These are phyloP conservation scores for Malurus elegans DNA, from an alignment of 2,113 vertebrate genomes.

Conservation along the genomic window DNA sequence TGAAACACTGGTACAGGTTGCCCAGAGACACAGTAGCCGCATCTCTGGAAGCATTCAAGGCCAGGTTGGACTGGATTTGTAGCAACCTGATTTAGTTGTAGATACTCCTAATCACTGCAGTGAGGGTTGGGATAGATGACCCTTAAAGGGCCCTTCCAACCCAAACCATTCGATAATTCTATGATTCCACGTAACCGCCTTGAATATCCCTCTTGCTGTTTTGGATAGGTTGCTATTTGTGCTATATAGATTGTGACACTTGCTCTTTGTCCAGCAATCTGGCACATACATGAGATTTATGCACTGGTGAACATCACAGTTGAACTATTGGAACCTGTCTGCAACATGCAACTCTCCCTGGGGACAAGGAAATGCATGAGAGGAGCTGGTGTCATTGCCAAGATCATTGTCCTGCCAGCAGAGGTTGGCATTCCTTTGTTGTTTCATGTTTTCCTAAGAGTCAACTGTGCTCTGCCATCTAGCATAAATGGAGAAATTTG, in stretches of 20 bases:
- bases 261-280: neutral
- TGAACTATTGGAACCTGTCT: neutral
- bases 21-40: neutral
- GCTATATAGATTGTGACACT: neutral
- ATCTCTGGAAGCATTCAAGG: neutral
- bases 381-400: neutral
- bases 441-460: neutral
- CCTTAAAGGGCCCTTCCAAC: neutral
- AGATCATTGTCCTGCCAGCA: neutral
- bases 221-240: neutral
- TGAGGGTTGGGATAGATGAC: neutral
- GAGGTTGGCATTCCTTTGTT: fast-evolving
- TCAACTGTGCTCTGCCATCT: neutral
- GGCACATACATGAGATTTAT: neutral
- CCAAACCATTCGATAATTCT: neutral
- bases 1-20: neutral
- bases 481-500: neutral
- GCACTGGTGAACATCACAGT: too few species aligned
- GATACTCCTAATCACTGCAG: neutral
- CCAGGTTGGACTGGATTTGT: fast-evolving
- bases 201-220: neutral
- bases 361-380: neutral
- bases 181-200: neutral
- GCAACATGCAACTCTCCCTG: neutral
- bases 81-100: neutral